Conservation (phyloP, 1,140 invertebrate genomes). For the Wiebesia pumilae region DNA sequence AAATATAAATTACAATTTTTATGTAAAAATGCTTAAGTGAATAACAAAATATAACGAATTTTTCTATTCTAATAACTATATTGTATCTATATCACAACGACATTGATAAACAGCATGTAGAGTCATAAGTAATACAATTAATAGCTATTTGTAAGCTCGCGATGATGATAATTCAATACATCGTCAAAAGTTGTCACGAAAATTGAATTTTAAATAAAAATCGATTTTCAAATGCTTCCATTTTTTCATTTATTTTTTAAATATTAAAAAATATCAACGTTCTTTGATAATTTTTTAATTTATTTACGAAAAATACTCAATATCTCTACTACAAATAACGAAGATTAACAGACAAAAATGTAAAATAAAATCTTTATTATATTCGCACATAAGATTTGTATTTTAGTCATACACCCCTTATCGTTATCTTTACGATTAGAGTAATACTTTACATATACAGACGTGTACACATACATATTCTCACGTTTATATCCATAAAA, state of each 20-base stretch:
- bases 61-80: no score
- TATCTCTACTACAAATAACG: background rate
- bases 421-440: conserved; percentile 43
- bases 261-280: background rate
- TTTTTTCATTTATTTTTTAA: no score
- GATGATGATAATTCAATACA: background rate
- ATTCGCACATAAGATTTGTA: background rate
- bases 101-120: background rate
- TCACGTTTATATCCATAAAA: conserved; percentile 11
- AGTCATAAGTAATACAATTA: background rate
- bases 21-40: background rate
- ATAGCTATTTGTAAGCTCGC: background rate
- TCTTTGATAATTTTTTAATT: background rate
- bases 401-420: conserved; percentile 13
- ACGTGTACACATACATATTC: conserved; percentile 2
- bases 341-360: background rate
- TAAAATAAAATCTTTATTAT: background rate
- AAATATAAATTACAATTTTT: background rate
- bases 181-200: background rate
- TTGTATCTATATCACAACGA: no score
- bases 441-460: background rate
- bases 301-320: background rate
- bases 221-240: background rate
- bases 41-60: background rate
- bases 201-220: background rate